Base-by-base conservation (phyloP, 2,888 invertebrate genomes). In the Elmis aenea region DNA sequence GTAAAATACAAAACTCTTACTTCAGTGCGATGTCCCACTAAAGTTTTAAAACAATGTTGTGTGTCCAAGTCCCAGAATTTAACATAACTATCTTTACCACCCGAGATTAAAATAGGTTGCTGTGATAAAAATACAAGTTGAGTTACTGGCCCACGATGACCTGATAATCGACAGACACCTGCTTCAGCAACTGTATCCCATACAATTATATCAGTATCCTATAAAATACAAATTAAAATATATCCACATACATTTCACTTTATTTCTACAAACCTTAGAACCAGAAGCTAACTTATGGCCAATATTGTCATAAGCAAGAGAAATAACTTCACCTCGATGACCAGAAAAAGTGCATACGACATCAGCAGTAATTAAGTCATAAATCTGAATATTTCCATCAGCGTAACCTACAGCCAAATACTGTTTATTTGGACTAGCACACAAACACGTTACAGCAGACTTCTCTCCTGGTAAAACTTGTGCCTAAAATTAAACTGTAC, bases 51-150 rank as follows among this genome's bases (percentile, higher is more conserved):
- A 65, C 96, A 97, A 59, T 92, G 88, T 55, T 93, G 88, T 3
- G 92, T 92, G 50, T 89, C 85, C 48, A 97, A 73, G 66, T 97
- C 92, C 97, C 97, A 99, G 64, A 99, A 92, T 67, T 96, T 97
- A 1, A 99, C 79, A 63, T 88, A 88, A 5, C 88, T 87, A 64
- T 99, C 99, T 66, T 92, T 94, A 0, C 95, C 94, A 20, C 85
- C 79, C 53, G 88, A 85, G 4, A 92, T 73, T 5, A 91, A 64
- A 46, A 83, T 74, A 49, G 81, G 77, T 48, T 78, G 75, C 36
- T 81, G 71, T 37, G 77, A 75, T 64, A 89, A 75, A 55, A 90
- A 90, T 4, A 79, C 70, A 0, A 84, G 69, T 69, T 88, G 85
- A 0, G 95, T 97, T 10, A 99, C 75, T 0, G 80, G 77, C 11